Evolutionary conservation across 2,888 invertebrate genomes (phyloP).

Genomic region (Ariolimax columbianus): DNA sequence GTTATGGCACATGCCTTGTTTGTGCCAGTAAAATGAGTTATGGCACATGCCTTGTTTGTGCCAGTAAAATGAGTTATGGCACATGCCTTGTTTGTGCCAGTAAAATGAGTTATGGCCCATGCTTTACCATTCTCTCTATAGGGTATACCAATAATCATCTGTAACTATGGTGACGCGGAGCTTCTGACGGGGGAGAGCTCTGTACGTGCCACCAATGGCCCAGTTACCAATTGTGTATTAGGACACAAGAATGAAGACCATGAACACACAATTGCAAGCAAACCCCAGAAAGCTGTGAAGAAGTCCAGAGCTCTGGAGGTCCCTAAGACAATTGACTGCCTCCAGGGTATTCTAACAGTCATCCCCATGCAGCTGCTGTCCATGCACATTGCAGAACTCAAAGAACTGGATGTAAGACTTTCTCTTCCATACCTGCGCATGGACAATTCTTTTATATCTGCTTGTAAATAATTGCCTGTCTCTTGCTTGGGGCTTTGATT

Average conservation of each 20-base stretch:
- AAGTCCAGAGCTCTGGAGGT: conserved; percentile 84
- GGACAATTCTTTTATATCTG: neutral
- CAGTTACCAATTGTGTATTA: neutral
- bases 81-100: too few species aligned
- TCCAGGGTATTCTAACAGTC: conserved; percentile 94
- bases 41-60: too few species aligned
- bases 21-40: too few species aligned
- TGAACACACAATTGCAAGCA: neutral
- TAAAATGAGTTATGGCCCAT: neutral
- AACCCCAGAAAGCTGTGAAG: conserved; percentile 7
- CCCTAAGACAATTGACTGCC: conserved; percentile 97
- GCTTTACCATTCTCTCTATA: conserved; percentile 76
- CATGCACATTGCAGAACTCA: conserved; percentile 97
- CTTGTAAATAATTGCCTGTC: too few species aligned
- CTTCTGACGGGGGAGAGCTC: conserved; percentile 19
- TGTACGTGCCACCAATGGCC: neutral
- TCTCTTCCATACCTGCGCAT: neutral
- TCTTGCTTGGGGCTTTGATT: too few species aligned
- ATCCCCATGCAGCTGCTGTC: conserved; percentile 99
- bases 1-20: too few species aligned
- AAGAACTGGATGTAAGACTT: conserved; percentile 41
- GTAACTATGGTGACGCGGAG: conserved; percentile 93
- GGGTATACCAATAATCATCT: conserved; percentile 95
- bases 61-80: too few species aligned
- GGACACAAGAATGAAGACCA: conserved; percentile 22